These are phyloP conservation scores for Oscheius sp. DNA, from an alignment of 1,140 invertebrate genomes.

Conservation along the genomic window DNA sequence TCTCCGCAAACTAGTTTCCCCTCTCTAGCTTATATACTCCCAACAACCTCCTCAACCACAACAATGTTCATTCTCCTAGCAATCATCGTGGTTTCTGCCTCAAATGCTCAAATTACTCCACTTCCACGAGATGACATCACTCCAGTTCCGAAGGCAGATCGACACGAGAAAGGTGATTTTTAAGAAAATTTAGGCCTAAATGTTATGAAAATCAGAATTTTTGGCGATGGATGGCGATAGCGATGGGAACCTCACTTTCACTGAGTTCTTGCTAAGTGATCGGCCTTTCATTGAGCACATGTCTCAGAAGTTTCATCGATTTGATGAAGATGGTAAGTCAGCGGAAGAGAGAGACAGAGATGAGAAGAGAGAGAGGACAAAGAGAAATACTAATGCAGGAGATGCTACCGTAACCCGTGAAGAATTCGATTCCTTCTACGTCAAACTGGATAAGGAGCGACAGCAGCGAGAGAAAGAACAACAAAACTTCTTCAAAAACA, in stretches of 20 bases:
- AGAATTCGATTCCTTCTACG: slow-evolving; percentile 23
- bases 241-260: slow-evolving; percentile 22
- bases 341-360: too few relatives aligned
- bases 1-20: too few relatives aligned
- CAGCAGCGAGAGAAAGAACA: not conserved
- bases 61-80: too few relatives aligned
- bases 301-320: slow-evolving; percentile 13
- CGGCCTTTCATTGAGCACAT: slow-evolving; percentile 15
- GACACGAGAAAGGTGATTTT: slow-evolving; percentile 16
- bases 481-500: slow-evolving; percentile 17
- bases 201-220: slow-evolving; percentile 3
- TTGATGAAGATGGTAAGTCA: slow-evolving; percentile 18
- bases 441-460: slow-evolving; percentile 12
- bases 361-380: too few relatives aligned
- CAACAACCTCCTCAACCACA: too few relatives aligned
- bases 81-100: too few relatives aligned
- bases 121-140: slow-evolving; percentile 19
- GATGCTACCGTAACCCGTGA: slow-evolving; percentile 6
- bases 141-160: slow-evolving; percentile 18
- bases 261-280: slow-evolving; percentile 21
- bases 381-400: not conserved
- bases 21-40: too few relatives aligned
- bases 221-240: slow-evolving; percentile 6
- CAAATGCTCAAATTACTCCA: slow-evolving; percentile 20
- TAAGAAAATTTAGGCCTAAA: not conserved